A percentile compares a stretch with the other conserved stretches of the same genome.
phyloP scores from a whole-genome alignment of 2,797 vertebrate genomes.

The Sebastes dallii region DNA sequence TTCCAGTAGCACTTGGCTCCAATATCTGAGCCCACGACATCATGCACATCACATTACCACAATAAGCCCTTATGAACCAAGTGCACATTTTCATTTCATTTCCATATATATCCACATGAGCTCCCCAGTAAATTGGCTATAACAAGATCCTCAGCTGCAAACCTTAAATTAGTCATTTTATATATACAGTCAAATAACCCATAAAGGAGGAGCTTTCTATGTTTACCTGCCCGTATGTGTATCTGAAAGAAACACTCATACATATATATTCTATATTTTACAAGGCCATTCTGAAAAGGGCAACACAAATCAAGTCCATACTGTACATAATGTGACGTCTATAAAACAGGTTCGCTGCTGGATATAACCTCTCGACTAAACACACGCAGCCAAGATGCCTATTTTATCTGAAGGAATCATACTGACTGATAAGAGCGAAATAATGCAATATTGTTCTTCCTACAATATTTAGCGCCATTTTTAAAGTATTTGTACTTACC shows the following conservation, averaged over 20 bases:
- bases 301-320: not conserved
- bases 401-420: not conserved
- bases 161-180: constrained; percentile 3
- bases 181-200: not conserved
- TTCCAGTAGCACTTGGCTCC: constrained; percentile 20
- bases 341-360: not conserved
- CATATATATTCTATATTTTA: not conserved
- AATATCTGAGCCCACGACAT: constrained; percentile 17
- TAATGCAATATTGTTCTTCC: not conserved
- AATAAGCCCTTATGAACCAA: constrained; percentile 6
- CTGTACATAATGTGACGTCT: not conserved
- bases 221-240: not conserved
- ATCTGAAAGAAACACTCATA: not conserved
- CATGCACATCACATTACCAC: not conserved
- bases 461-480: not conserved
- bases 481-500: not conserved
- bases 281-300: not conserved
- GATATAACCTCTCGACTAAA: not conserved
- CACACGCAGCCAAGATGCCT: not conserved
- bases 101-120: constrained; percentile 43
- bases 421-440: not conserved
- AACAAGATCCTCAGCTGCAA: constrained; percentile 10
- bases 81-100: constrained; percentile 52
- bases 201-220: not conserved
- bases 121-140: constrained; percentile 20